These are phyloP conservation scores for Pangasianodon hypophthalmus DNA, from an alignment of 2,113 vertebrate genomes.

Conservation along the genomic window DNA sequence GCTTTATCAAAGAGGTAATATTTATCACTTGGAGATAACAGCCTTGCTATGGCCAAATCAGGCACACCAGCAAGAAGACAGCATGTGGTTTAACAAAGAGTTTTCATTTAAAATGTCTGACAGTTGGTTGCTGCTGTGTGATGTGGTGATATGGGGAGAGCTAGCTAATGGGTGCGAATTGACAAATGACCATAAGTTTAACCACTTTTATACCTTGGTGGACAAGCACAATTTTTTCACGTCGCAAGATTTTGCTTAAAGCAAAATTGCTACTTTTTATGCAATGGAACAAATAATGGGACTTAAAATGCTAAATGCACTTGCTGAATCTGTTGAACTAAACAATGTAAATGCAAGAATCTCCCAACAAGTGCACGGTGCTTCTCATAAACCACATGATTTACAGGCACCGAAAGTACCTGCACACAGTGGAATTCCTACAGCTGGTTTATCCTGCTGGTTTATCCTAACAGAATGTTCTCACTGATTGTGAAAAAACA, in stretches of 20 bases:
- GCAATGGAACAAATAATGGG: neutral
- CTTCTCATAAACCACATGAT: constrained; percentile 32
- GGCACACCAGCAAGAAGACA: neutral
- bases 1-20: neutral
- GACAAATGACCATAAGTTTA: neutral
- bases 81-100: neutral
- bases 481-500: neutral
- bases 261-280: neutral
- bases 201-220: neutral
- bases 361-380: neutral
- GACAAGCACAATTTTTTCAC: neutral
- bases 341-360: neutral
- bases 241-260: neutral
- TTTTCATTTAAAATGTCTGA: neutral
- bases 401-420: neutral
- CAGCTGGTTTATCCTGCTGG: constrained; percentile 8
- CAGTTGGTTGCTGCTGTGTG: neutral
- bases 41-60: neutral
- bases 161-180: neutral
- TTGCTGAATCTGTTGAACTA: neutral
- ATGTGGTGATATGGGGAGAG: neutral
- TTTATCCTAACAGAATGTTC: neutral
- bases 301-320: neutral
- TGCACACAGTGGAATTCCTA: neutral
- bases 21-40: neutral